These are phyloP conservation scores for Spondyliosoma cantharus DNA, from an alignment of 2,797 vertebrate genomes.

Conservation along the genomic window DNA sequence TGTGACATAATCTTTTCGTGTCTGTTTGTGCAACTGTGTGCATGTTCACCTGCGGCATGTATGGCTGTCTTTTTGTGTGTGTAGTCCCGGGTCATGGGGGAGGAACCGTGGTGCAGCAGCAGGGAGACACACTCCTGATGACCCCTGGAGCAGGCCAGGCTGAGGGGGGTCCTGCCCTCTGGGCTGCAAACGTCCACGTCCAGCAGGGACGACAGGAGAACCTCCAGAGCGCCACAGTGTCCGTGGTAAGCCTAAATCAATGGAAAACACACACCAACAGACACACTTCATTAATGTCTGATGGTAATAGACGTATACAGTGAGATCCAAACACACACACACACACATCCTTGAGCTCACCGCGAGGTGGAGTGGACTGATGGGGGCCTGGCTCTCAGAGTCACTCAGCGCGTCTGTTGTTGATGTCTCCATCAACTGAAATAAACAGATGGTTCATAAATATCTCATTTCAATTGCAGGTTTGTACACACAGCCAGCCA, in stretches of 20 bases:
- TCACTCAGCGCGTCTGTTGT: conserved; percentile 91
- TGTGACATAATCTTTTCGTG: not conserved
- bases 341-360: conserved; percentile 84
- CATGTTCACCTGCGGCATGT: conserved; percentile 92
- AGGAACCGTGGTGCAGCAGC: conserved; percentile 95
- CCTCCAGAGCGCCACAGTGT: conserved; percentile 94
- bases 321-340: not conserved
- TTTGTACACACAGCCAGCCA: not conserved
- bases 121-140: conserved; percentile 97
- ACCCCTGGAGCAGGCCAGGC: conserved; percentile 93
- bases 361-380: conserved; percentile 96
- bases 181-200: conserved; percentile 94
- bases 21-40: not conserved
- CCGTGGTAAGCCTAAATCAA: conserved; percentile 92
- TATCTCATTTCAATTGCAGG: conserved; percentile 8
- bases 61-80: conserved; percentile 93
- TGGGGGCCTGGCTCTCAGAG: conserved; percentile 88
- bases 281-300: not conserved
- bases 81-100: conserved; percentile 93
- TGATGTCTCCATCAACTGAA: conserved; percentile 94
- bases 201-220: conserved; percentile 92
- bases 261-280: conserved; percentile 5
- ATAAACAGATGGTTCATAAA: conserved; percentile 30
- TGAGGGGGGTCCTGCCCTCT: conserved; percentile 92
- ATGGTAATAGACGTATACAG: not conserved